Evolutionary conservation across 2,888 invertebrate species (phyloP).

Genomic region (Yponomeuta plumbellus): DNA sequence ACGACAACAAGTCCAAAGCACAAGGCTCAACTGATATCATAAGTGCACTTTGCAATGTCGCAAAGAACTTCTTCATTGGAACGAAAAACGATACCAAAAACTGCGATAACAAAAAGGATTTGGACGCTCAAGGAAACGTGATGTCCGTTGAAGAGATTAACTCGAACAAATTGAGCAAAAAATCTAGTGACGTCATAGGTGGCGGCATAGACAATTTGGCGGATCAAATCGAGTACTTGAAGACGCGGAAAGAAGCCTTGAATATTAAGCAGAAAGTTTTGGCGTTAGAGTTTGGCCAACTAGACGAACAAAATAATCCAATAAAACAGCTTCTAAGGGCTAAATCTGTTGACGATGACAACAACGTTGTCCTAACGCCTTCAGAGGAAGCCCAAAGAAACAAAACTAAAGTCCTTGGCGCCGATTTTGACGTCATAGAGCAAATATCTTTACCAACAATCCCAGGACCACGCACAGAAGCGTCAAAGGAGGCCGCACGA

Average conservation of each 20-base stretch:
- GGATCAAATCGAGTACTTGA: constrained; percentile 50
- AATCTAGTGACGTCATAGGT: constrained; percentile 54
- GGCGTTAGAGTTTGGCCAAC: constrained; percentile 63
- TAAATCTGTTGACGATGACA: constrained; percentile 51
- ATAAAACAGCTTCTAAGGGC: background rate
- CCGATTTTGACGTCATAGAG: constrained; percentile 39
- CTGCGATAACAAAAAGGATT: constrained; percentile 51
- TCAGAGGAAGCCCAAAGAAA: constrained; percentile 54
- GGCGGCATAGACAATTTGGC: constrained; percentile 39
- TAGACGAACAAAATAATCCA: constrained; percentile 31
- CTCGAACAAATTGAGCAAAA: constrained; percentile 32
- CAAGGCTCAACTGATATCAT: constrained; percentile 46
- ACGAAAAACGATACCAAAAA: constrained; percentile 34
- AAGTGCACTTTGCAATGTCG: constrained; percentile 53
- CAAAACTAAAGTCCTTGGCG: constrained; percentile 52
- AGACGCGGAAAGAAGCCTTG: constrained; percentile 60
- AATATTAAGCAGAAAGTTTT: constrained; percentile 72
- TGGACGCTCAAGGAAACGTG: constrained; percentile 60
- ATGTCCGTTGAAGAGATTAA: constrained; percentile 29
- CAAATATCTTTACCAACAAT: constrained; percentile 22
- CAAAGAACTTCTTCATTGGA: constrained; percentile 53
- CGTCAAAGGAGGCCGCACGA: constrained; percentile 76
- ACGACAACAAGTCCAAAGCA: constrained; percentile 34
- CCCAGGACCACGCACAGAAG: constrained; percentile 51
- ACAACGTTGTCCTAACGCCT: constrained; percentile 30